Percentiles rank a stretch among this genome's conserved stretches.
Evolutionary conservation across 2,888 invertebrate species (phyloP).

Genomic region (Athripsodes cinereus): DNA sequence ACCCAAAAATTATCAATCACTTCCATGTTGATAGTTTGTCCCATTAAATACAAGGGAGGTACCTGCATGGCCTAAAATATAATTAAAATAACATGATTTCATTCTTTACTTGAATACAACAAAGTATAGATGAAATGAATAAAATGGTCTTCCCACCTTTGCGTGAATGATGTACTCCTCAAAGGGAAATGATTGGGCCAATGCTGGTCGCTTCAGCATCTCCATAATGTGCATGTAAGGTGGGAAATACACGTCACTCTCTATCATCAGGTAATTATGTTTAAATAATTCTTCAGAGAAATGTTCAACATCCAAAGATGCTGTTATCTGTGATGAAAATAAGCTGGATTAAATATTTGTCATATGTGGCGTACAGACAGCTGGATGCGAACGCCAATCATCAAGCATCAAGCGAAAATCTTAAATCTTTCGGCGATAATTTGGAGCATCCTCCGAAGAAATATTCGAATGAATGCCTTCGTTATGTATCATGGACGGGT

Average conservation of each 20-base stretch:
- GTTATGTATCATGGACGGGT: too few species aligned
- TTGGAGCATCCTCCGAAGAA: too few species aligned
- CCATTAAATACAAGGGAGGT: neutral
- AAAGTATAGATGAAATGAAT: neutral
- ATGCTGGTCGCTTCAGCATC: constrained; percentile 55
- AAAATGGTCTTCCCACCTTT: constrained; percentile 33
- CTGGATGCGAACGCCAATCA: neutral
- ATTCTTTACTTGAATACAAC: too few species aligned
- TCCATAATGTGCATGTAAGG: constrained; percentile 68
- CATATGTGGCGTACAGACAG: neutral
- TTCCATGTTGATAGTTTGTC: neutral
- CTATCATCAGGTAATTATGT: constrained; percentile 55
- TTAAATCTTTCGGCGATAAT: too few species aligned
- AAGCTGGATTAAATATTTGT: too few species aligned
- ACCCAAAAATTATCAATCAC: neutral
- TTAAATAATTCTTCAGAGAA: constrained; percentile 22
- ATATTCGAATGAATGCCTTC: too few species aligned
- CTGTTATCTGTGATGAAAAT: too few species aligned
- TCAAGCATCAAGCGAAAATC: too few species aligned
- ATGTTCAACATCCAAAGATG: neutral
- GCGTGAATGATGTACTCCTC: constrained; percentile 59
- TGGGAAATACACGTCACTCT: constrained; percentile 75
- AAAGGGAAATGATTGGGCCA: constrained; percentile 57
- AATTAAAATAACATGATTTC: neutral
- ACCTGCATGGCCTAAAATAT: neutral